Conservation (phyloP, 2,797 vertebrate species). For the Lagodon rhomboides region DNA sequence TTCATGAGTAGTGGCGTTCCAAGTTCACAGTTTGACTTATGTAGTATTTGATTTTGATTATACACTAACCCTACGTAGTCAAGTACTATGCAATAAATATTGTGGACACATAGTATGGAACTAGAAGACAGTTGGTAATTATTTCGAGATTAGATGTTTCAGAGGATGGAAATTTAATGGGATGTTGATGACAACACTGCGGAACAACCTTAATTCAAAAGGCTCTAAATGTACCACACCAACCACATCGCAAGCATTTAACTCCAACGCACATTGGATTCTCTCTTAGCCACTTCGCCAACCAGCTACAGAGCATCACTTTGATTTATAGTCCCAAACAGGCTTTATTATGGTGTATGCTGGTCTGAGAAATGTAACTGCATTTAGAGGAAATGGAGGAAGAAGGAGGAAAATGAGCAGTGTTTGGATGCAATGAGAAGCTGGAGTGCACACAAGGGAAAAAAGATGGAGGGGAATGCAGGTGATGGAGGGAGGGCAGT, state of each 20-base stretch:
- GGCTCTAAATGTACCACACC: background rate
- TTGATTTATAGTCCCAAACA: slow-evolving; percentile 48
- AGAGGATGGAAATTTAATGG: background rate
- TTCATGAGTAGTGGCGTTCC: too few species aligned
- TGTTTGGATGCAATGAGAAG: slow-evolving; percentile 33
- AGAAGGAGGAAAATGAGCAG: slow-evolving; percentile 28
- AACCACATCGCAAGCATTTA: slow-evolving; percentile 16
- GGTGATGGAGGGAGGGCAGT: background rate
- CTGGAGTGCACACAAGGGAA: background rate
- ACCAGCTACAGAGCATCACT: slow-evolving; percentile 14
- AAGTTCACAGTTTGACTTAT: background rate
- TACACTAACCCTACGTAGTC: background rate
- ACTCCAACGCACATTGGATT: slow-evolving; percentile 11
- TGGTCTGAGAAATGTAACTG: slow-evolving; percentile 33
- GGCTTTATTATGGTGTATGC: slow-evolving; percentile 21
- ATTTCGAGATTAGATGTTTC: slow-evolving; percentile 11
- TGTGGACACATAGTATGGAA: slow-evolving; percentile 22
- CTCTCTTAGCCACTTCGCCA: slow-evolving; percentile 10
- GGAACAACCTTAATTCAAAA: slow-evolving; percentile 4
- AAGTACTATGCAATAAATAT: slow-evolving; percentile 24
- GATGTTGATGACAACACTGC: background rate
- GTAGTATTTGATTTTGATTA: background rate
- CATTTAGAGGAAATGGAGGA: slow-evolving; percentile 47
- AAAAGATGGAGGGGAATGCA: slow-evolving; percentile 25
- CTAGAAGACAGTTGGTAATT: slow-evolving; percentile 24